Evolutionary conservation across 2,113 vertebrate species (phyloP).

Genomic region (Microtus pennsylvanicus): DNA sequence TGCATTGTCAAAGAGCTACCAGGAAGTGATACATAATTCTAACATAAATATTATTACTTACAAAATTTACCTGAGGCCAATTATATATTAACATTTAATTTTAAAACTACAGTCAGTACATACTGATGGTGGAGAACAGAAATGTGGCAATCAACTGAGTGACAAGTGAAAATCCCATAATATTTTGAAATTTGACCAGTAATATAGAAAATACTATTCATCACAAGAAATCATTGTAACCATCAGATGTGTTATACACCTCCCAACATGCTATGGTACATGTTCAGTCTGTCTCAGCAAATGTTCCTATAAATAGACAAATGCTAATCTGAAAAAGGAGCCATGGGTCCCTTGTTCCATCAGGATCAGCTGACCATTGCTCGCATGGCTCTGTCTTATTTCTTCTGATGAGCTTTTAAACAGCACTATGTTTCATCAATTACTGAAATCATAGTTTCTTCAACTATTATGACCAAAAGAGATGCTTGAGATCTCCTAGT

Average conservation of each 20-base stretch:
- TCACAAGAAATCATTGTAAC: background rate
- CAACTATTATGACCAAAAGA: background rate
- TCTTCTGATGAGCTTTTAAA: conserved; percentile 40
- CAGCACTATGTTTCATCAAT: background rate
- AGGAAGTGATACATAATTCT: background rate
- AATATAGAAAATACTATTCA: conserved; percentile 24
- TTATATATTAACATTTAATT: conserved; percentile 34
- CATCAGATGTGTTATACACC: background rate
- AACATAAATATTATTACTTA: conserved; percentile 12
- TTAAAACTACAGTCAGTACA: conserved; percentile 29
- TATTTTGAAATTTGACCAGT: conserved; percentile 37
- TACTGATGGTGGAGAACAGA: background rate
- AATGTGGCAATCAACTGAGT: background rate
- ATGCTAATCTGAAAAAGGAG: background rate
- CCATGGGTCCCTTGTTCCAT: background rate
- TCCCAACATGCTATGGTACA: background rate
- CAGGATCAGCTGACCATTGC: background rate
- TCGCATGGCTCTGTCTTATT: background rate
- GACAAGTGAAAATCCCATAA: conserved; percentile 13
- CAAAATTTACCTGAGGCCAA: background rate
- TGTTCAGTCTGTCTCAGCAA: background rate
- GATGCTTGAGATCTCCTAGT: conserved; percentile 56
- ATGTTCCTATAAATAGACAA: background rate
- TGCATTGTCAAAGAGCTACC: background rate
- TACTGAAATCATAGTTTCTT: background rate